Evolutionary conservation across 1,140 invertebrate species (phyloP), one percentile per base, ranked within the genome.

Genomic region (Eumeta japonica): DNA sequence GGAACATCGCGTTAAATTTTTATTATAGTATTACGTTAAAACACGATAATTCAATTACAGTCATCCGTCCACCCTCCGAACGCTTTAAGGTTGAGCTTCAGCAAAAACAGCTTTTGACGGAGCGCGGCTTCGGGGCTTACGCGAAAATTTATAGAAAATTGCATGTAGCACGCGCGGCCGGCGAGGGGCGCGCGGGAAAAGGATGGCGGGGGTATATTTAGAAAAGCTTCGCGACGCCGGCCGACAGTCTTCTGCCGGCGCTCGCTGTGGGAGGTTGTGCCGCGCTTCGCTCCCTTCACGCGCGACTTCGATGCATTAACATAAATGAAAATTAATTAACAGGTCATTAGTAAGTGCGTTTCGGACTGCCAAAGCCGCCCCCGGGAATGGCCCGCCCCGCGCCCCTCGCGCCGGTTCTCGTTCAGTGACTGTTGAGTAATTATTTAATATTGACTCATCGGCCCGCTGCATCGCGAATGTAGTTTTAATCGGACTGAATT

Each of bases 71-170:
- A 53, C 58, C 58, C 46, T 48, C 41, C 48, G 47, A 47, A 41
- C 46, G 40, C 54, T 48, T 56, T 48, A 37, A 46, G 48, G 39
- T 47, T 44, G 51, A 53, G 51, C 49, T 48, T 42, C 48, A 53
- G 48, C 51, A 58, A 63, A 68, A 71, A 71, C 62, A 71, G 62
- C 63, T 65, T 73, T 71, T 67, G 68, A 71, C 64, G 71, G 62
- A 73, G 61, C 54, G 50, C 49, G 58, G 61, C 62, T 65, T 67
- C 59, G 54, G 52, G 58, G 68, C 68, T 71, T 68, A 62, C 58
- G 59, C 59, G 65, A 73, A 71, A 70, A 70, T 73, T 73, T 73
- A 68, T 73, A 67, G 68, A 71, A 73, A 73, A 73, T 71, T 73
- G 68, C 65, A 73, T 62, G 55, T 50, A 53, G 59, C 53, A 65